Evolutionary conservation across 2,888 invertebrate species (phyloP), one percentile per base, ranked within the genome.

Genomic region (Ochropacha duplaris): DNA sequence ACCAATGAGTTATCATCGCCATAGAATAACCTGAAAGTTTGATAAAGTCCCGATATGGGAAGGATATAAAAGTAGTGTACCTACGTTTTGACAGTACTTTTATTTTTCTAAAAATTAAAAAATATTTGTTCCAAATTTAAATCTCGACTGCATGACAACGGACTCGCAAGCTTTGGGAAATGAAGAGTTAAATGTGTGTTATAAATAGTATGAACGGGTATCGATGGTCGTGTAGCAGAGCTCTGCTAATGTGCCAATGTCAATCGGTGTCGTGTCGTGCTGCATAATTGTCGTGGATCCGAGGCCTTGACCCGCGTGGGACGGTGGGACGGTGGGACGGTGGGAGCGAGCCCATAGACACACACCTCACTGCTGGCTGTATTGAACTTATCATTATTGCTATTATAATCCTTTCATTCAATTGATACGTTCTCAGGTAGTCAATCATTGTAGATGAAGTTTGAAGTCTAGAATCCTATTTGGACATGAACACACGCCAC

Each of bases 221-320:
- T 44, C 44, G 44, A 44, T 44, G 44, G 44, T 44, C 44, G 44
- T 28, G 52, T 31, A n/a, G 16, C n/a, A n/a, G n/a, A n/a, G n/a
- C n/a, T n/a, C n/a, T n/a, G n/a, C 39, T n/a, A 31, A 9, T 19
- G 39, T 28, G 51, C 22, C 39, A 51, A 24, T 49, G 22, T 39
- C 24, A 14, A 49, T 28, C 26, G 51, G 39, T 55, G 44, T 58
- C 58, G 39, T 55, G 44, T 58, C 58, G 58, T 58, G 64, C 61
- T 57, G 65, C 57, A 64, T 65, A 60, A 54, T 56, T 49, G 58
- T 12, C 31, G 31, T 60, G 59, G 57, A 56, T 54, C 57, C 44
- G 44, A 44, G 57, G 63, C 78, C 78, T 74, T 76, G 77, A 76
- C 75, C 68, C 70, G 68, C 57, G 70, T 60, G 67, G n/a, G n/a